These are phyloP conservation scores for Synergus gifuensis DNA, from an alignment of 2,888 invertebrate species.

Conservation along the genomic window DNA sequence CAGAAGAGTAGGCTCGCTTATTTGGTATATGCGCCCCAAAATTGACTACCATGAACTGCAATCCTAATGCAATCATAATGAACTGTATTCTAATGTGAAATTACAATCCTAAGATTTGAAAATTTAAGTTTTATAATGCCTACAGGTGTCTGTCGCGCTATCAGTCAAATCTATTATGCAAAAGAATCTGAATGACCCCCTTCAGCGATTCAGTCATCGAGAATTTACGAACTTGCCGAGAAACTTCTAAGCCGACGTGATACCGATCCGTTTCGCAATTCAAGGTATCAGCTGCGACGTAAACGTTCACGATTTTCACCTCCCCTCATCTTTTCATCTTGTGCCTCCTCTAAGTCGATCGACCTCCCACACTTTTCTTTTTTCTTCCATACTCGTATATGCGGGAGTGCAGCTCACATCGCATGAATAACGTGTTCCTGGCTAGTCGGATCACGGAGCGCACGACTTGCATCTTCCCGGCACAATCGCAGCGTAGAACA, in stretches of 20 bases:
- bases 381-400: constrained; percentile 39
- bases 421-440: constrained; percentile 53
- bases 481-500: constrained; percentile 57
- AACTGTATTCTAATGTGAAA: too few relatives aligned
- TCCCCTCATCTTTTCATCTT: constrained; percentile 39
- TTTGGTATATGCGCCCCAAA: not conserved
- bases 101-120: too few relatives aligned
- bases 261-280: constrained; percentile 24
- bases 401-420: constrained; percentile 46
- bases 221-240: not conserved
- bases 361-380: constrained; percentile 47
- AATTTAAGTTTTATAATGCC: not conserved
- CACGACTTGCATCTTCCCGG: constrained; percentile 54
- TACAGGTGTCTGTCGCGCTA: not conserved
- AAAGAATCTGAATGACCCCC: not conserved
- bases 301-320: constrained; percentile 20
- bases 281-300: constrained; percentile 11
- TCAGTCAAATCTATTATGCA: not conserved
- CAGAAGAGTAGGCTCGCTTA: not conserved
- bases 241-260: constrained; percentile 3
- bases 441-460: constrained; percentile 59
- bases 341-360: constrained; percentile 43
- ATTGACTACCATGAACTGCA: not conserved
- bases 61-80: too few relatives aligned
- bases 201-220: not conserved